Base-by-base conservation (phyloP, 2,888 invertebrate genomes). In the Agapetus fuscipes region DNA sequence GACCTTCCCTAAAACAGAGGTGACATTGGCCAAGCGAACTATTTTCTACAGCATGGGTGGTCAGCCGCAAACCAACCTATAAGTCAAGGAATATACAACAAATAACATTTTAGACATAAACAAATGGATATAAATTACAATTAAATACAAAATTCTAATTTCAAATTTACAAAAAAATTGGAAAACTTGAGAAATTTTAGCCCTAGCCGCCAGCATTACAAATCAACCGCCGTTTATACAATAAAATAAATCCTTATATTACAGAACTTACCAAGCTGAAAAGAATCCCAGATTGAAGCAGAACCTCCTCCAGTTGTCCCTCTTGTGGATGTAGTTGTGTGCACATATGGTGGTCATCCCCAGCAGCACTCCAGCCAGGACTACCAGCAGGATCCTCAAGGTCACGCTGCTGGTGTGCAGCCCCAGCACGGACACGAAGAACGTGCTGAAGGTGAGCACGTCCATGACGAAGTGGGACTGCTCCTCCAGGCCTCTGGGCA, bases 301-400 rank as follows among this genome's bases (percentile, higher is more conserved):
- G 53, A 79, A 82, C 81, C 85, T 85, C 39, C 84, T 73, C 72
- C 81, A 83, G 56, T 79, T 85, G 41, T 84, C 78, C 43, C 68
- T 74, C 51, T 75, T 73, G 54, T 88, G 88, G 50, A 85, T 77
- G 54, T 78, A 88, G 56, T 87, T 88, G 55, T 88, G 88, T 1
- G 79, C 73, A 2, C 71, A 67, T 9, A 81, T 70, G 0, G 71
- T 62, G 0, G 74, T 63, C 66, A 78, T 72, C 1, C 72, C 64
- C 2, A 85, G 55, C 2, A 73, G 60, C 2, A 74, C 37, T 1
- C 77, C 83, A 13, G 76, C 69, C 16, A 76, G 25, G 9, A 62
- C 35, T 30, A 64, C 72, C 27, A 66, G 55, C 7, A 52, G 35
- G 26, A 50, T 9, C 31, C 33, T 56, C 1, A 51, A 20, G 4